These are phyloP conservation scores for Recurvirostra avosetta DNA, from an alignment of 2,113 vertebrate species.

Conservation along the genomic window DNA sequence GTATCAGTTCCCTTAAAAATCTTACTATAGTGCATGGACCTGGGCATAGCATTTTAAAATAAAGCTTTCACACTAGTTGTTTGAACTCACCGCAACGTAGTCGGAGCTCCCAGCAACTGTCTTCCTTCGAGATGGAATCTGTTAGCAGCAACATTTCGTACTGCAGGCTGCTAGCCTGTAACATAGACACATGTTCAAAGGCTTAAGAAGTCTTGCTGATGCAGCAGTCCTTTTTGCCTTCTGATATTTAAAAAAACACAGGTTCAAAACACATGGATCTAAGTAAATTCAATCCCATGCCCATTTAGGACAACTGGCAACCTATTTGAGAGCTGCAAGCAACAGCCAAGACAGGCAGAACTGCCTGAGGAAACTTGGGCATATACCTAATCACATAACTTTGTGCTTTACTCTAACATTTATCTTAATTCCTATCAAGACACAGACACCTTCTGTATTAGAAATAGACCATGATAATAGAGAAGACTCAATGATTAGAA, in stretches of 20 bases:
- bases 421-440: not conserved
- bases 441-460: not conserved
- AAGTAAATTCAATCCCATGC: not conserved
- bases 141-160: slow-evolving; percentile 97
- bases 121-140: slow-evolving; percentile 96
- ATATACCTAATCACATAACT: too few relatives aligned
- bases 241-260: not conserved
- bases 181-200: not conserved
- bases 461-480: not conserved
- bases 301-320: not conserved
- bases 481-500: not conserved
- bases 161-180: slow-evolving; percentile 94
- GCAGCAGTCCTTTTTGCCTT: not conserved
- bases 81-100: slow-evolving; percentile 90
- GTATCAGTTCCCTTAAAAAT: not conserved
- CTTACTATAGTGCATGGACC: rapidly evolving
- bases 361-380: not conserved
- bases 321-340: not conserved
- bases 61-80: rapidly evolving
- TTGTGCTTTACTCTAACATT: not conserved
- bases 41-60: not conserved
- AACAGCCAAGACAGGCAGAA: not conserved
- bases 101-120: slow-evolving; percentile 96
- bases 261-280: not conserved
- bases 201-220: not conserved